Conservation (phyloP, 92 coral and sea anemone genomes). For the Desmophyllum pertusum region DNA sequence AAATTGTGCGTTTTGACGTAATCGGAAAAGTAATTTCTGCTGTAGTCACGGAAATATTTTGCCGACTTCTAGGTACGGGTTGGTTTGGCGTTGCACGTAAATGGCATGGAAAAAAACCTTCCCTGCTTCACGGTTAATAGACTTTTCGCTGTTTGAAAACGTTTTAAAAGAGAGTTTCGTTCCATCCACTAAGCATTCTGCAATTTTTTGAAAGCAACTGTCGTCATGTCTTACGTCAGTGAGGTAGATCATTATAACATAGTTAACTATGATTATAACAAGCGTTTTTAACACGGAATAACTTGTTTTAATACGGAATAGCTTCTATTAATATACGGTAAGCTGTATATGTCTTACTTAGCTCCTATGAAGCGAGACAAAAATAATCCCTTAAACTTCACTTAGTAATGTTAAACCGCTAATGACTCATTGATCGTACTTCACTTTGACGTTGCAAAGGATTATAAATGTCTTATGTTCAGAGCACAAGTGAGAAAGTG, state of each 20-base stretch:
- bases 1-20: not conserved
- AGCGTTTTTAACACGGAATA: too few relatives aligned
- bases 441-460: slow-evolving; percentile 3
- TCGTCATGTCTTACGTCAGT: not conserved
- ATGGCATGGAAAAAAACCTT: not conserved
- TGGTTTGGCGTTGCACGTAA: not conserved
- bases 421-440: not conserved
- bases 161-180: not conserved
- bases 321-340: too few relatives aligned
- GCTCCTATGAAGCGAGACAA: not conserved
- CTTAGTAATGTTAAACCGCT: not conserved
- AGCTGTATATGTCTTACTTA: not conserved
- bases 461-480: not conserved
- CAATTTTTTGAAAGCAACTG: not conserved
- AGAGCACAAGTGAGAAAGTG: not conserved
- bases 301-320: too few relatives aligned
- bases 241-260: too few relatives aligned
- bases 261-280: too few relatives aligned
- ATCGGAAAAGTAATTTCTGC: not conserved
- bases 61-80: not conserved
- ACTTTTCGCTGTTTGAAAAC: not conserved
- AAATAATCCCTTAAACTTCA: slow-evolving; percentile 1
- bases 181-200: not conserved
- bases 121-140: not conserved
- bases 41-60: not conserved